Evolutionary conservation across 2,113 vertebrate genomes (phyloP).

Genomic region (Prunella fulvescens): DNA sequence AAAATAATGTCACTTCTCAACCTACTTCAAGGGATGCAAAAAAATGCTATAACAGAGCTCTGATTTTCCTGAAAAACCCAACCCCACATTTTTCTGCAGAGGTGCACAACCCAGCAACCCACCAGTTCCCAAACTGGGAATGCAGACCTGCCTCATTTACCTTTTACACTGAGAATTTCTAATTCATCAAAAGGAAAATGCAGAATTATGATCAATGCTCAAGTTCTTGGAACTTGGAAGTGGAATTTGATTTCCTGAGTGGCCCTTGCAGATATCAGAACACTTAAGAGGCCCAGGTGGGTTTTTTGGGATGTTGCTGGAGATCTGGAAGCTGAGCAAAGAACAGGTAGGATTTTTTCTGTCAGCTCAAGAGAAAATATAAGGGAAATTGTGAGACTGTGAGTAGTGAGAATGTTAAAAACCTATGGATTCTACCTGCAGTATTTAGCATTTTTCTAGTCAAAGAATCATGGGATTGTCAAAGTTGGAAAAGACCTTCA

Average conservation of each 20-base stretch:
- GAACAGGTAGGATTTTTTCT: neutral
- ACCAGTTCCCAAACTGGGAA: neutral
- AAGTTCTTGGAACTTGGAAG: neutral
- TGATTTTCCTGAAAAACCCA: neutral
- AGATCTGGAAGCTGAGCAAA: neutral
- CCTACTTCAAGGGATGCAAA: neutral
- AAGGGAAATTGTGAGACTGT: rapidly evolving
- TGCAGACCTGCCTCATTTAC: neutral
- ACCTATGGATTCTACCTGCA: neutral
- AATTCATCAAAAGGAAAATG: neutral
- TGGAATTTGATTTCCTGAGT: neutral
- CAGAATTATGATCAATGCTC: neutral
- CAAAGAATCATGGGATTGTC: neutral
- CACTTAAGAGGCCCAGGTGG: neutral
- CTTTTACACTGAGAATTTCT: neutral
- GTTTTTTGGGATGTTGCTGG: neutral
- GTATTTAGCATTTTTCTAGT: neutral
- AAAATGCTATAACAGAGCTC: neutral
- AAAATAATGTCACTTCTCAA: neutral
- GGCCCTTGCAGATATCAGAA: neutral
- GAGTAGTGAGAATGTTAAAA: neutral
- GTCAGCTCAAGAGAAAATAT: neutral
- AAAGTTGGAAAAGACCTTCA: neutral
- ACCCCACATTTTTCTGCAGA: neutral
- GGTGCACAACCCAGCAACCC: neutral